Base-by-base conservation (phyloP, 2,797 vertebrate species). In the Cryptoblepharus egeriae region DNA sequence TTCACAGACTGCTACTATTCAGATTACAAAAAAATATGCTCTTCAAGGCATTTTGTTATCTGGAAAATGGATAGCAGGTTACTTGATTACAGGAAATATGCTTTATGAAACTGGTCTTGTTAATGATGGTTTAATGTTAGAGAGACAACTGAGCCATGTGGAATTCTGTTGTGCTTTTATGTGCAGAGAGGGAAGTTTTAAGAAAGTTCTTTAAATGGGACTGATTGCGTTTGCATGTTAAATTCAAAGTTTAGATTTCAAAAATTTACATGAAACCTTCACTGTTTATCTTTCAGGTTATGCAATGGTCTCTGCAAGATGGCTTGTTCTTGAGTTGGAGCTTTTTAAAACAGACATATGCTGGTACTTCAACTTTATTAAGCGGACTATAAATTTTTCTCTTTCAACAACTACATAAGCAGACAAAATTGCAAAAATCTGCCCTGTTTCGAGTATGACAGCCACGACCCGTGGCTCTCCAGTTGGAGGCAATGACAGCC, bases 391-490 rank as follows among this genome's bases (percentile, higher is more conserved):
- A 97, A 98, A 98, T 99, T 99, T 96, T 97, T 97, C 97, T 95
- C 95, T 97, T 94, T 96, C 96, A 93, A 97, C 97, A 96, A 97
- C 98, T 96, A 98, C 97, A 96, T 99, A 99, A 99, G 96, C 97
- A 98, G 98, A 98, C 98, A 99, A 99, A 98, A 99, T 99, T 99
- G 98, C 99, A 99, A 99, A 99, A 97, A 99, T 99, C 97, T 99
- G 98, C 97, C 98, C 98, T 90, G 98, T 99, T 97, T 98, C 99
- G 98, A 99, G 97, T 98, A 99, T 99, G 99, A 99, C 99, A 95
- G 99, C 99, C 98, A 99, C 99, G 96, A 99, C 99, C 95, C 99
- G 98, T 99, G 99, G 99, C 97, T 99, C 99, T 98, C 99, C 99
- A 30, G 98, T 99, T 95, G 99, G 99, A 97, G 98, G 99, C 97